A percentile compares a stretch with the other conserved stretches of the same genome.
Conservation (phyloP, 2,888 invertebrate species). For the Drosophila dives region DNA sequence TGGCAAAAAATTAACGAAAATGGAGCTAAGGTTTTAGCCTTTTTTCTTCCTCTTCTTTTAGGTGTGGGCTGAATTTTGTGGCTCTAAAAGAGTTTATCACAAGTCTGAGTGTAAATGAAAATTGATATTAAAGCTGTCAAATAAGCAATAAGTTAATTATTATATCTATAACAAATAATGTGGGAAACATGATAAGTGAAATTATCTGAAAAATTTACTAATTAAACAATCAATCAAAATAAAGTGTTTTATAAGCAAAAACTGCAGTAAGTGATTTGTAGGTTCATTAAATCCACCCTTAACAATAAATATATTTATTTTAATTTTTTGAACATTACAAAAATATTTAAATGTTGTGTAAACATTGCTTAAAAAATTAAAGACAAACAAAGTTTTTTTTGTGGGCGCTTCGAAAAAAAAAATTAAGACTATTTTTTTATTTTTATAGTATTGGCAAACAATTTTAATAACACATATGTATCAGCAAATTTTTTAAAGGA, state of each 20-base stretch:
- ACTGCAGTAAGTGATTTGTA: too few relatives aligned
- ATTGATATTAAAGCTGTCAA: slow-evolving; percentile 54
- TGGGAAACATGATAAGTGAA: too few relatives aligned
- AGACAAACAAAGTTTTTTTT: background rate
- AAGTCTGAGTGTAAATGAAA: slow-evolving; percentile 48
- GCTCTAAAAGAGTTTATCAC: slow-evolving; percentile 51
- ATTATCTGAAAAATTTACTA: background rate
- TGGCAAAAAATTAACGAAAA: slow-evolving; percentile 70
- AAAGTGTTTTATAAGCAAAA: too few relatives aligned
- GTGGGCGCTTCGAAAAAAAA: background rate
- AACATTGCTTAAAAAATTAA: background rate
- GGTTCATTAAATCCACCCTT: too few relatives aligned
- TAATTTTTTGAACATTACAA: too few relatives aligned
- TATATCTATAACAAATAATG: too few relatives aligned
- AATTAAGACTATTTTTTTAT: background rate
- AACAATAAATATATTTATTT: too few relatives aligned
- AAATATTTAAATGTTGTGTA: background rate
- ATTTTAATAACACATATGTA: background rate
- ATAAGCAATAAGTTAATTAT: slow-evolving; percentile 3
- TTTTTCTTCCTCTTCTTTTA: background rate
- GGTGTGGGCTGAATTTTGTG: slow-evolving; percentile 16
- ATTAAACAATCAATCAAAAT: background rate
- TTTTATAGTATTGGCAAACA: too few relatives aligned
- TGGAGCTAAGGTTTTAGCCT: slow-evolving; percentile 51
- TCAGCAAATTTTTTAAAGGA: background rate